Base-by-base conservation (phyloP, 2,797 vertebrate genomes). In the Ptychadena robeensis region DNA sequence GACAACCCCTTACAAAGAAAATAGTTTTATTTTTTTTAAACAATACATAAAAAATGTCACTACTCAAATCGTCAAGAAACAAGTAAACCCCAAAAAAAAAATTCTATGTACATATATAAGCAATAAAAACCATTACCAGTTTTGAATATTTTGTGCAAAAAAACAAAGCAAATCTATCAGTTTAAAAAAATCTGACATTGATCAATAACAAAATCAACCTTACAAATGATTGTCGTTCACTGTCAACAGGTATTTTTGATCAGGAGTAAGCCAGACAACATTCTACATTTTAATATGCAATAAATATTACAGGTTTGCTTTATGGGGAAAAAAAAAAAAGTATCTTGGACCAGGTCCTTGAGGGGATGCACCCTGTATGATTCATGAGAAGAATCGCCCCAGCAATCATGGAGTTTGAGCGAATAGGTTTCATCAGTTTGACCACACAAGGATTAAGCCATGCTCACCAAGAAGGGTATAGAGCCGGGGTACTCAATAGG, bases 81-180 rank as follows among this genome's bases (percentile, higher is more conserved):
- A 48, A 72, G 28, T 15, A 57, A 65, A 64, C 61, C 38, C 67
- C 74, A 57, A 67, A 67, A 4, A 67, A 34, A 32, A 2, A 57
- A 57, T 14, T 82, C 31, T 57, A 28, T 79, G 44, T 48, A 79
- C 3, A 79, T 3, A 11, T 25, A 22, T n/a, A 79, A 68, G 73
- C 53, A 59, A 71, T 71, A 77, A 77, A 82, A 76, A 28, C 35
- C 18, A 64, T 77, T 40, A 68, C 3, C 12, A 82, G 8, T 69
- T 69, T 69, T 69, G 34, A 70, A 59, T 82, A 32, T 59, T 70
- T 31, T 77, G 73, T 82, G 73, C 81, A 82, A 48, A 81, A 38
- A 9, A 37, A 25, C 22, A 12, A 18, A 53, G 61, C n/a, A 28
- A 37, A 74, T 53, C 30, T 18, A 63, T 38, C 61, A 65, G 14